These are phyloP conservation scores for Bufo gargarizans DNA, from an alignment of 2,113 vertebrate genomes.

Conservation along the genomic window DNA sequence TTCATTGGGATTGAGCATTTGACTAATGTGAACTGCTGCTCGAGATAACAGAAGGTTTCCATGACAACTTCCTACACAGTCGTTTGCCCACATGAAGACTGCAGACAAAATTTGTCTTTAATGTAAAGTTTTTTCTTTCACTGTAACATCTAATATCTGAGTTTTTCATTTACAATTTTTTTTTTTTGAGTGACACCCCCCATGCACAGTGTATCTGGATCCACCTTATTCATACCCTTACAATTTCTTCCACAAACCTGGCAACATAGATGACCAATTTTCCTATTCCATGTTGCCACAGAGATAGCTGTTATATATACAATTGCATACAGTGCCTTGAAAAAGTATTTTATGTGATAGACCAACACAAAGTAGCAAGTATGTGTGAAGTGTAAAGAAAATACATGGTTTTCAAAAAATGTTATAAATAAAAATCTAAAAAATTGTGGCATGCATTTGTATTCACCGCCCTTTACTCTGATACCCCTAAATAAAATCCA, in stretches of 20 bases:
- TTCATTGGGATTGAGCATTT: not conserved
- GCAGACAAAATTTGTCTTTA: not conserved
- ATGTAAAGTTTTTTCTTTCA: not conserved
- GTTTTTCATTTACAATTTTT: not conserved
- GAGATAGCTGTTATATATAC: too few relatives aligned
- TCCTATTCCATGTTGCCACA: too few relatives aligned
- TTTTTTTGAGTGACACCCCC: not conserved
- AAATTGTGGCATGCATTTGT: too few relatives aligned
- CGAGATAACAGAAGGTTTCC: constrained; percentile 31
- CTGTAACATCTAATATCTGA: not conserved
- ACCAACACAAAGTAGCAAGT: too few relatives aligned
- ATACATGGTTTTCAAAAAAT: too few relatives aligned
- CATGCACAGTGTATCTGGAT: not conserved
- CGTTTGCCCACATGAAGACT: constrained; percentile 30
- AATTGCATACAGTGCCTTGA: too few relatives aligned
- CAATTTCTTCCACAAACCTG: not conserved
- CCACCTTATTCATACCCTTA: not conserved
- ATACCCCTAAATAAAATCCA: too few relatives aligned
- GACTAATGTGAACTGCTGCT: constrained; percentile 31
- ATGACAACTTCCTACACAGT: constrained; percentile 19
- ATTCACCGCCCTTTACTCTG: too few relatives aligned
- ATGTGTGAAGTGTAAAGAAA: too few relatives aligned
- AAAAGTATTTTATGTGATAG: too few relatives aligned
- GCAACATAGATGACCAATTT: not conserved
- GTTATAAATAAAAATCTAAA: too few relatives aligned